A percentile compares a stretch with the other conserved stretches of the same genome.
These are phyloP conservation scores for Drymonia ruficornis DNA, from an alignment of 2,888 invertebrate genomes.

Conservation along the genomic window DNA sequence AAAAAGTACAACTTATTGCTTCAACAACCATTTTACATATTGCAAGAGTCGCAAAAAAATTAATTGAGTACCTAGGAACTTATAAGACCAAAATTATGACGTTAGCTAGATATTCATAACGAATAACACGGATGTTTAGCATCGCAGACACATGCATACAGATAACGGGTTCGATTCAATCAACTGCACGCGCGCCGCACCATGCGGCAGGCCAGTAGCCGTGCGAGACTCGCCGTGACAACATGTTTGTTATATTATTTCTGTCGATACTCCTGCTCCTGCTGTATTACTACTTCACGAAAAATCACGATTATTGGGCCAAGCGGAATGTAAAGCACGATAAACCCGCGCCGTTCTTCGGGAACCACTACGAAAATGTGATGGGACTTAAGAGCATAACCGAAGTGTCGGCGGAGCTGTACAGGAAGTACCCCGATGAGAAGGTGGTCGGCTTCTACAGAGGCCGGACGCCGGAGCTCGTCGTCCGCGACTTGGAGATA, in stretches of 20 bases:
- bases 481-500: slow-evolving; percentile 62
- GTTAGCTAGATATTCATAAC: too few relatives aligned
- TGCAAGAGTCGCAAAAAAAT: too few relatives aligned
- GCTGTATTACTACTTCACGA: slow-evolving; percentile 53
- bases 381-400: slow-evolving; percentile 49
- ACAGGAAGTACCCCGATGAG: slow-evolving; percentile 60
- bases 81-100: too few relatives aligned
- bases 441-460: slow-evolving; percentile 65
- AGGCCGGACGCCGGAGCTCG: slow-evolving; percentile 57
- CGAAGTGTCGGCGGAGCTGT: slow-evolving; percentile 49
- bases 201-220: not conserved
- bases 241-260: slow-evolving; percentile 36
- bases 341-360: slow-evolving; percentile 57
- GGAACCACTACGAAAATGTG: slow-evolving; percentile 52
- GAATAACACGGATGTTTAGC: too few relatives aligned
- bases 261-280: slow-evolving; percentile 32
- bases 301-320: slow-evolving; percentile 59
- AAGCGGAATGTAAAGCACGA: slow-evolving; percentile 62
- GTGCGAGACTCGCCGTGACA: slow-evolving; percentile 7
- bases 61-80: too few relatives aligned
- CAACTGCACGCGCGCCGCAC: not conserved
- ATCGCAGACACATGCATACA: not conserved
- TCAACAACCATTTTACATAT: too few relatives aligned
- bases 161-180: not conserved
- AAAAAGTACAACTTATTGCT: too few relatives aligned